Evolutionary conservation across 2,113 vertebrate genomes (phyloP), one percentile per base, ranked within the genome.

Genomic region (Stigmatopora argus): DNA sequence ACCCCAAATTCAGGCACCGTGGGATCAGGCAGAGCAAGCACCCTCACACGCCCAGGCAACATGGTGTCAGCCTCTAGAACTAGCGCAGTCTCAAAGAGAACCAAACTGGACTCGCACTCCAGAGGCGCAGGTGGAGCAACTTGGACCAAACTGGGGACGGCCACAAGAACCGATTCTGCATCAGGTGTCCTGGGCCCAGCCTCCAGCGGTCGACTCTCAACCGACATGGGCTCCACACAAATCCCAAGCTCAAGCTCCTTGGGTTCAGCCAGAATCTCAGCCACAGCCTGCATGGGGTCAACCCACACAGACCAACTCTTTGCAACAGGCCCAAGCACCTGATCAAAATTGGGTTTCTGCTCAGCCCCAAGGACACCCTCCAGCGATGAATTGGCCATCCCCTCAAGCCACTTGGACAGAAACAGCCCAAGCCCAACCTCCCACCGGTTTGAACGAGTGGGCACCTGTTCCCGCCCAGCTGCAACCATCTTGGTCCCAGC

Each of bases 391-490:
- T 44, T 88, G 86, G 86, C 48, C 70, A 38, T 77, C 77, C 17
- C 61, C 80, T 51, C 85, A 85, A 67, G 78, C 86, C 57, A 72
- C 79, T 35, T 87, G 88, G 84, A 75, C 79, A 2, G 80, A 88
- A 74, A 38, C 68, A 64, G 8, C 75, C 41, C 84, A 85, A 80
- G 31, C 74, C 15, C 86, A 88, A 66, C 70, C 80, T 58, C 83
- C 83, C 82, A 62, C 73, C 19, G 68, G 51, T 79, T 68, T 86
- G 62, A 86, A 80, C 78, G 67, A 84, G 71, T 88, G 88, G 89
- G 69, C 83, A 2, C 81, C 88, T 57, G 85, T 79, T 38, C 74
- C 83, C 75, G 48, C 83, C 49, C 89, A 89, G 46, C 19, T 78
- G 19, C 86, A 86, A 46, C 82, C 78, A 61, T 13, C 78, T 31